Conservation (phyloP, 2,113 vertebrate species). For the Pogona vitticeps region DNA sequence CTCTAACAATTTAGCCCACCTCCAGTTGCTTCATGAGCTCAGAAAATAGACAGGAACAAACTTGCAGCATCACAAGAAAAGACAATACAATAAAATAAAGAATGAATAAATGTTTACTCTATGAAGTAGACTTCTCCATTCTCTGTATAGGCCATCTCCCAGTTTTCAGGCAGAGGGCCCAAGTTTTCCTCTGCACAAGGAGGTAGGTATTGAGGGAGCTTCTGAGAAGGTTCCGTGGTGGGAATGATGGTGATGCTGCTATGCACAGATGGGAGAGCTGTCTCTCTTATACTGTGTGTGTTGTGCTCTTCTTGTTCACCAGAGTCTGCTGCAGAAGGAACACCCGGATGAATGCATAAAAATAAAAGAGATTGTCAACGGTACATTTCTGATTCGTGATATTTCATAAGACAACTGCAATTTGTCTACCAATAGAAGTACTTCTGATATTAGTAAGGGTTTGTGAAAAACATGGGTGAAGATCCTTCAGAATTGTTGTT, state of each 20-base stretch:
- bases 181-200: constrained; percentile 92
- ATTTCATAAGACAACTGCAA: background rate
- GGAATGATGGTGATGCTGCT: constrained; percentile 81
- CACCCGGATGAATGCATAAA: background rate
- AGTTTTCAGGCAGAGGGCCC: constrained; percentile 97
- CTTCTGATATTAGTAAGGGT: background rate
- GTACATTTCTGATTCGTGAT: background rate
- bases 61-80: background rate
- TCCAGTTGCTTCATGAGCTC: background rate
- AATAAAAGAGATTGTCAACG: background rate
- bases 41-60: background rate
- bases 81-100: background rate
- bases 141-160: constrained; percentile 99
- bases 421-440: background rate
- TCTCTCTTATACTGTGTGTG: constrained; percentile 73
- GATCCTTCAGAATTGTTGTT: background rate
- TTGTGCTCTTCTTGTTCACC: constrained; percentile 91
- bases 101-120: constrained; percentile 85
- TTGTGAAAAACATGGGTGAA: background rate
- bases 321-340: constrained; percentile 83
- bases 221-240: constrained; percentile 98
- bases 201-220: constrained; percentile 91
- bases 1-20: constrained; percentile 2
- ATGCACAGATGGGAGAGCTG: constrained; percentile 69
- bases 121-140: constrained; percentile 99